Base-by-base conservation (phyloP, 2,888 invertebrate species). In the Drosophila falleni region DNA sequence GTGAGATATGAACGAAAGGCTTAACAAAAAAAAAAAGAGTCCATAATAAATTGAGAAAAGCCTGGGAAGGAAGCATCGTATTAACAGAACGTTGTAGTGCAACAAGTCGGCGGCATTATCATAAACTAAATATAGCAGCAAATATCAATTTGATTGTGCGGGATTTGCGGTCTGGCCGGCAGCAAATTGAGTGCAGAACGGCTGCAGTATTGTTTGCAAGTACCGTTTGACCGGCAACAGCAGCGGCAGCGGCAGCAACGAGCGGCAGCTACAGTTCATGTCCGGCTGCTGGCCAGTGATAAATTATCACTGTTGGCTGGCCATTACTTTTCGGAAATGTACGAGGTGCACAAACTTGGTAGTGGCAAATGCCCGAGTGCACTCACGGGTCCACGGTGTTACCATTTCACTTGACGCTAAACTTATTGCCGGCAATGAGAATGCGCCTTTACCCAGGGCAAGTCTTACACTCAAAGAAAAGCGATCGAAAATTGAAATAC, bases 81-180 rank as follows among this genome's bases (percentile, higher is more conserved):
- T 87, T 83, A 84, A 61, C 55, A 29, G 46, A 42, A 37, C 63
- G 56, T 41, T 39, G 41, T 65, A 37, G 49, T 55, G 53, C 75
- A 50, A 51, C 65, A 75, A 63, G 71, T 71, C 72, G 78, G 74
- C 78, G 82, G 82, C 87, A 89, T 89, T 85, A 87, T 89, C 87
- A 87, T 89, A 87, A 87, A 87, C 89, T 89, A 87, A 87, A 89
- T 87, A 85, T 87, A 85, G 76, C 89, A 89, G 89, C 87, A 85
- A 87, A 89, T 89, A 87, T 87, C 87, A 87, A 87, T 87, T 87
- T 87, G 82, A 87, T 89, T 89, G 89, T 72, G 73, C 75, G 62
- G 55, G 46, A 66, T 59, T 53, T 65, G 70, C 67, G 50, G 59
- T 39, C 39, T 41, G 41, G 66, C 71, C 73, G 68, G 47, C 63